phyloP scores from a whole-genome alignment of 2,888 invertebrate genomes.

The Scaptomyza reducta region DNA sequence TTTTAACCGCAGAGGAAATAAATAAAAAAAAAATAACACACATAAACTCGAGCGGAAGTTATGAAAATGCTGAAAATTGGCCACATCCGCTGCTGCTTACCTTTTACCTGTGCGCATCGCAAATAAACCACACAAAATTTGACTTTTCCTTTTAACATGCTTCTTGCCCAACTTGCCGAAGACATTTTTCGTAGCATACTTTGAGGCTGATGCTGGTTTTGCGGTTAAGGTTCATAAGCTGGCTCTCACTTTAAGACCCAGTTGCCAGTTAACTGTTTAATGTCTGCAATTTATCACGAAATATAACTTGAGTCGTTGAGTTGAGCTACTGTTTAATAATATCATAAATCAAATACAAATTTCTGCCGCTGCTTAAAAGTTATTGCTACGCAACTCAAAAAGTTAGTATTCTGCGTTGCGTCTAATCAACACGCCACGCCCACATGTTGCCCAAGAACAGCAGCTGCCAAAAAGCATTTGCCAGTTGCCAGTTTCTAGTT shows the following conservation, averaged over 20 bases:
- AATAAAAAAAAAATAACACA: background rate
- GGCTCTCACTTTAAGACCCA: slow-evolving; percentile 18
- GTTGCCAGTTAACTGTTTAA: slow-evolving; percentile 20
- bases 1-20: slow-evolving; percentile 27
- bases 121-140: slow-evolving; percentile 9
- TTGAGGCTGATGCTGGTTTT: slow-evolving; percentile 53
- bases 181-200: slow-evolving; percentile 68
- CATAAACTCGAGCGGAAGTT: slow-evolving; percentile 65
- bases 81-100: slow-evolving; percentile 58
- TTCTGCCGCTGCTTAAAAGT: slow-evolving; percentile 41
- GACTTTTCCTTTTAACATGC: slow-evolving; percentile 19
- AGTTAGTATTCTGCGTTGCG: slow-evolving; percentile 8
- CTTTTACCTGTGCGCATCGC: slow-evolving; percentile 37
- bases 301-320: slow-evolving; percentile 33
- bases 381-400: slow-evolving; percentile 25
- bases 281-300: slow-evolving; percentile 37
- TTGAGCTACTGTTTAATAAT: slow-evolving; percentile 26
- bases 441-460: slow-evolving; percentile 23
- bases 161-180: slow-evolving; percentile 42
- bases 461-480: background rate
- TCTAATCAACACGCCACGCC: slow-evolving; percentile 18
- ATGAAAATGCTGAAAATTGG: slow-evolving; percentile 73
- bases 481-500: background rate
- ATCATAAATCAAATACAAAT: slow-evolving; percentile 61
- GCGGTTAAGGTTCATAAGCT: slow-evolving; percentile 22